Conservation (phyloP, 2,797 vertebrate genomes). For the Smutsia gigantea region DNA sequence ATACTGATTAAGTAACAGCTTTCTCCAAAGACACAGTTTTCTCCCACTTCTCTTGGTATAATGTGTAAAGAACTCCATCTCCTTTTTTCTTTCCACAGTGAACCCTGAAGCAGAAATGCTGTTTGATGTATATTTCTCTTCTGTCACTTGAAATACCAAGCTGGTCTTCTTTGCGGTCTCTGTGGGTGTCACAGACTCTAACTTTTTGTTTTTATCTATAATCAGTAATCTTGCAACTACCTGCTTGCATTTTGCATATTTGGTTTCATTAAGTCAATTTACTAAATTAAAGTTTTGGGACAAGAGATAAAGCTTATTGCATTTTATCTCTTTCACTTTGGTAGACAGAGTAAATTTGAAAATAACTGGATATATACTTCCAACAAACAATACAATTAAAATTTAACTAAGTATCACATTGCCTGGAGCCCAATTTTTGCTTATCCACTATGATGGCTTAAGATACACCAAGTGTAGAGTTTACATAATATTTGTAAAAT, state of each 20-base stretch:
- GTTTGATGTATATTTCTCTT: neutral
- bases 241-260: neutral
- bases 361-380: neutral
- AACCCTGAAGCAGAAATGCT: neutral
- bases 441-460: neutral
- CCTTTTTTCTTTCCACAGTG: neutral
- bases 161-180: neutral
- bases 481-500: neutral
- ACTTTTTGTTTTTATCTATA: neutral
- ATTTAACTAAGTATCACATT: neutral
- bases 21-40: neutral
- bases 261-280: slow-evolving; percentile 5
- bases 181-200: neutral
- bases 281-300: neutral
- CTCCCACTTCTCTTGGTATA: neutral
- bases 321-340: neutral
- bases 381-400: neutral
- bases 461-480: neutral
- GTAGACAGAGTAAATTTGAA: neutral
- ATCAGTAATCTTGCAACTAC: neutral
- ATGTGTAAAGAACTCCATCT: neutral
- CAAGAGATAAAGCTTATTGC: neutral
- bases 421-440: neutral
- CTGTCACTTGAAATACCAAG: neutral
- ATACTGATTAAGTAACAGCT: neutral